phyloP scores from a whole-genome alignment of 2,113 vertebrate species.

The Eclectus roratus region DNA sequence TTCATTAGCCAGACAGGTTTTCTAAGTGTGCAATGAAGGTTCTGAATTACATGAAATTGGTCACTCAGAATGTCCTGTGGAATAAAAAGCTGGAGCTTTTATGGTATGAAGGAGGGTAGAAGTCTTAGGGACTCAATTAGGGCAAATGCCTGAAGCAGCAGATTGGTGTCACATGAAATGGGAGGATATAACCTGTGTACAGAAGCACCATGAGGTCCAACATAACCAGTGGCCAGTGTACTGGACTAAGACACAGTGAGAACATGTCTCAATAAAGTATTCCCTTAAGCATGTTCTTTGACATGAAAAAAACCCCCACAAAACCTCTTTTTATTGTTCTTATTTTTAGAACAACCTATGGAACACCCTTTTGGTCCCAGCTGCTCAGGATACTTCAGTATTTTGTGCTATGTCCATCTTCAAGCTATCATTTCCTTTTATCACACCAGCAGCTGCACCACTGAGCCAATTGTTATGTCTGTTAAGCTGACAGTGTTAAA shows the following conservation, averaged over 20 bases:
- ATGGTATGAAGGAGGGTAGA: background rate
- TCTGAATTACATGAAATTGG: background rate
- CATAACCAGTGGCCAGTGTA: background rate
- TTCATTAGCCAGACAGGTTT: background rate
- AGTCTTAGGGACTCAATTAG: background rate
- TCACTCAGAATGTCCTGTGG: background rate
- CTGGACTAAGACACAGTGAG: background rate
- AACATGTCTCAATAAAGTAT: background rate
- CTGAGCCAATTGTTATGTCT: fast-evolving
- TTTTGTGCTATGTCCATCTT: background rate
- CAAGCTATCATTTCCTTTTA: background rate
- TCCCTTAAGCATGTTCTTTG: background rate
- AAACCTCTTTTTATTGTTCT: background rate
- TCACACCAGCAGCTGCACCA: background rate
- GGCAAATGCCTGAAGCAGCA: background rate
- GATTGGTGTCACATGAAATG: background rate
- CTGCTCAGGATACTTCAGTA: background rate
- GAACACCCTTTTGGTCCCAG: background rate
- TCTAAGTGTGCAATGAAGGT: background rate
- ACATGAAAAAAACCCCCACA: fast-evolving
- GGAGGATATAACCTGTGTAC: background rate
- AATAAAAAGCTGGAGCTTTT: background rate
- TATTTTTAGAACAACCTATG: background rate
- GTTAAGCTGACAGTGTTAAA: background rate
- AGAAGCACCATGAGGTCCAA: background rate